These are phyloP conservation scores for Prionailurus bengalensis DNA, from an alignment of 2,113 vertebrate species.

Conservation along the genomic window DNA sequence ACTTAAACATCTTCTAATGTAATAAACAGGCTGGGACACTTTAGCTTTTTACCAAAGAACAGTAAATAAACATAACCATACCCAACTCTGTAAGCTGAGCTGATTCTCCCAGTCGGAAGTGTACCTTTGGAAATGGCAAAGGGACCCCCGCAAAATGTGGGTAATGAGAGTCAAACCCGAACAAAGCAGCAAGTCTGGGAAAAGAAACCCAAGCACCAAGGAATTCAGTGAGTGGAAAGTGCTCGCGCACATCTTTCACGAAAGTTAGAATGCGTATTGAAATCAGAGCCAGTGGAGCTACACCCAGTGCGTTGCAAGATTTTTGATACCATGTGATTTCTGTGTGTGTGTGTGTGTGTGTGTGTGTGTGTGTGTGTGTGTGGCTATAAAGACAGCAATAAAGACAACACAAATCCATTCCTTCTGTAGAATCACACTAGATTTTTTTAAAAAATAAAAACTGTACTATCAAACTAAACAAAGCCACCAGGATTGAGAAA, in stretches of 20 bases:
- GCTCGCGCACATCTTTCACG: neutral
- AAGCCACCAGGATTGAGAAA: neutral
- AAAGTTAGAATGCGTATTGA: neutral
- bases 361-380: neutral
- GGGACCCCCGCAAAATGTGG: neutral
- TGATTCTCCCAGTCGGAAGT: neutral
- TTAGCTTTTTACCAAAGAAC: constrained; percentile 62
- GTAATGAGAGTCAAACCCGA: neutral
- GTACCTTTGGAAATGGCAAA: neutral
- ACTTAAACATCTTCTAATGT: constrained; percentile 34
- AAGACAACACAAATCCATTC: neutral
- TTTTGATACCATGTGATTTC: neutral
- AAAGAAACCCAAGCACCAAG: neutral
- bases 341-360: neutral
- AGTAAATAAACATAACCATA: constrained; percentile 31
- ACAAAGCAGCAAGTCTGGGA: neutral
- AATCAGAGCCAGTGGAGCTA: neutral
- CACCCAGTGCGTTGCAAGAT: neutral
- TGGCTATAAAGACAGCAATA: neutral
- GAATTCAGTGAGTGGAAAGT: neutral
- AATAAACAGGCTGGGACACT: constrained; percentile 59
- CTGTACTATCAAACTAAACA: neutral
- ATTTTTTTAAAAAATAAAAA: neutral
- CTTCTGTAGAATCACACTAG: neutral
- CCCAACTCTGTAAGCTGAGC: constrained; percentile 44